Base-by-base conservation (phyloP, 92 coral and sea anemone species). In the Chrysogorgia sp. region DNA sequence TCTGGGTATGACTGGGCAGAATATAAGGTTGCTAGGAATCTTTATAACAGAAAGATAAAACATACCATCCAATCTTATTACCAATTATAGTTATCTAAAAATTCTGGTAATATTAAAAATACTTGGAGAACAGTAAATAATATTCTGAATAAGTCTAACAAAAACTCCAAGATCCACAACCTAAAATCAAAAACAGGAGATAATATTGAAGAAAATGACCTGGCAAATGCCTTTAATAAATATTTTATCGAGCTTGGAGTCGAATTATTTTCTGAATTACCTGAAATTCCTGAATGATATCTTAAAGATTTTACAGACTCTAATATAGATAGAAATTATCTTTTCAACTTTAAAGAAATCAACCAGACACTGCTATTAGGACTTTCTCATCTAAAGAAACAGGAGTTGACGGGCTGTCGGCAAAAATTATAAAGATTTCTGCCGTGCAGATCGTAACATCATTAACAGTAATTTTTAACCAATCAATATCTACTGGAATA, bases 201-300 rank as follows among this genome's bases (percentile, higher is more conserved):
- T n/a, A n/a, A n/a, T n/a, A n/a, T n/a, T n/a, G n/a, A n/a, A n/a
- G n/a, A n/a, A n/a, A n/a, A n/a, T n/a, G n/a, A n/a, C n/a, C n/a
- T n/a, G n/a, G n/a, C n/a, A n/a, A n/a, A n/a, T n/a, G n/a, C n/a
- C 37, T 67, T 40, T 28, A 67, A 67, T 67, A 41, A 47, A 22
- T 34, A 67, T 26, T 63, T 63, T 26, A 34, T 45, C 8, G 47
- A 63, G 20, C 70, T 63, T 15, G 50, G 70, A 5, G 10, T 33
- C 26, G 35, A 22, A 9, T 15, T 65, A 5, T 65, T 28, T 8
- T 26, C 37, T 34, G 22, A 14, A 2, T 22, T 63, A 10, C 34
- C 70, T n/a, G n/a, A n/a, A n/a, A n/a, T n/a, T n/a, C n/a, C n/a
- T n/a, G n/a, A n/a, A n/a, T 10, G 22, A 26, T n/a, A n/a, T n/a